phyloP scores from a whole-genome alignment of 2,797 vertebrate genomes.

The Capromys pilorides region DNA sequence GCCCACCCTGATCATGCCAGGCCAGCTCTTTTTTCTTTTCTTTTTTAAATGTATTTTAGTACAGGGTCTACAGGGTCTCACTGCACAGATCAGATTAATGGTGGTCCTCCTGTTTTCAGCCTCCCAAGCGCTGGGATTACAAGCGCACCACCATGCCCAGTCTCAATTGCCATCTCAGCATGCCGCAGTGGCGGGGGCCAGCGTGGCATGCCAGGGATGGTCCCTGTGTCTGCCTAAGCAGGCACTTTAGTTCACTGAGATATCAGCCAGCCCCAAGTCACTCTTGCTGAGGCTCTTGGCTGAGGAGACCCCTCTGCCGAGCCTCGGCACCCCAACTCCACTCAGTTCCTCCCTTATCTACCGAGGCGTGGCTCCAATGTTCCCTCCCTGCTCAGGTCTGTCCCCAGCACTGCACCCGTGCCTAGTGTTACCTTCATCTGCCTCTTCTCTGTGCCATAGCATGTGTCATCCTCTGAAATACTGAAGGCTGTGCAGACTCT shows the following conservation, averaged over 20 bases:
- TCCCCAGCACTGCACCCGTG: accelerated
- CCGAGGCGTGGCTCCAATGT: background rate
- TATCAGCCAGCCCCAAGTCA: too few relatives aligned
- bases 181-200: too few relatives aligned
- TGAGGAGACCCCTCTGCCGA: background rate
- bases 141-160: too few relatives aligned
- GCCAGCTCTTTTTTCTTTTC: background rate
- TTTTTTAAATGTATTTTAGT: too few relatives aligned
- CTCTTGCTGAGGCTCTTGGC: background rate
- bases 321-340: background rate
- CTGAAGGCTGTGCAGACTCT: accelerated
- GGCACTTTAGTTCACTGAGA: too few relatives aligned
- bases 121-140: too few relatives aligned
- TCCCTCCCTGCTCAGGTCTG: background rate
- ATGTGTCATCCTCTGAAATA: background rate
- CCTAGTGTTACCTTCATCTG: background rate
- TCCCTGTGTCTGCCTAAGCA: too few relatives aligned
- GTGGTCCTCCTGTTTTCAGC: too few relatives aligned
- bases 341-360: background rate
- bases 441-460: background rate
- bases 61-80: too few relatives aligned
- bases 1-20: background rate
- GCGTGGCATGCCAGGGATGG: too few relatives aligned
- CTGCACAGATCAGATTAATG: too few relatives aligned
- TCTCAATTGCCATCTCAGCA: too few relatives aligned